Conservation (phyloP, 2,113 vertebrate species). For the Siniperca chuatsi region DNA sequence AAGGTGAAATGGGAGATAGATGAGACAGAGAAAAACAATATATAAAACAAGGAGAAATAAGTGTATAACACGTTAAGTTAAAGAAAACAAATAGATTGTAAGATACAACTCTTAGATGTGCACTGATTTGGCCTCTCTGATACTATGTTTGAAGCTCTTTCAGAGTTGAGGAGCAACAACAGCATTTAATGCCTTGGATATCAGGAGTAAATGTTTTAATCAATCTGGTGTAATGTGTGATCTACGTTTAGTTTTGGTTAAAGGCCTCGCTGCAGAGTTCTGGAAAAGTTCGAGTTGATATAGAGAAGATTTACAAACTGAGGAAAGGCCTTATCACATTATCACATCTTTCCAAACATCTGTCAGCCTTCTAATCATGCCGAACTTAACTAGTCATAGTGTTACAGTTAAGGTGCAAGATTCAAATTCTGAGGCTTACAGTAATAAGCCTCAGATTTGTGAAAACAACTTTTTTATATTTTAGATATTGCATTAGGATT, state of each 20-base stretch:
- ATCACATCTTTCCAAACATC: too few relatives aligned
- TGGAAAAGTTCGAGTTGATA: not conserved
- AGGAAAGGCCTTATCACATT: not conserved
- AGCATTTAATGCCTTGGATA: not conserved
- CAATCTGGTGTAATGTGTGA: not conserved
- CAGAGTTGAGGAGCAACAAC: not conserved
- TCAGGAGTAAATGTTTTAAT: too few relatives aligned
- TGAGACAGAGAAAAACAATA: not conserved
- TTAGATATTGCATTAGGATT: not conserved
- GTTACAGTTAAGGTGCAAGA: not conserved
- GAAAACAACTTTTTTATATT: not conserved
- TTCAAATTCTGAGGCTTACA: not conserved
- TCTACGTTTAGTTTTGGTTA: not conserved
- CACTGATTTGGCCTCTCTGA: not conserved
- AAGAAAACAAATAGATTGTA: not conserved
- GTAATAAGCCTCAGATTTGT: not conserved
- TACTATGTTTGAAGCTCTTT: not conserved
- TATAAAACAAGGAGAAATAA: not conserved
- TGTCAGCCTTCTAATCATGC: too few relatives aligned
- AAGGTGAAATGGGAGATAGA: not conserved
- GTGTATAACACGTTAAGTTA: not conserved
- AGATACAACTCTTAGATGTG: not conserved
- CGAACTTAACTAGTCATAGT: not conserved
- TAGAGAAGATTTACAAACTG: not conserved
- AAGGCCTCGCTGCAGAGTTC: not conserved